Base-by-base conservation (phyloP, 2,888 invertebrate genomes). In the Tricholauxania praeusta region DNA sequence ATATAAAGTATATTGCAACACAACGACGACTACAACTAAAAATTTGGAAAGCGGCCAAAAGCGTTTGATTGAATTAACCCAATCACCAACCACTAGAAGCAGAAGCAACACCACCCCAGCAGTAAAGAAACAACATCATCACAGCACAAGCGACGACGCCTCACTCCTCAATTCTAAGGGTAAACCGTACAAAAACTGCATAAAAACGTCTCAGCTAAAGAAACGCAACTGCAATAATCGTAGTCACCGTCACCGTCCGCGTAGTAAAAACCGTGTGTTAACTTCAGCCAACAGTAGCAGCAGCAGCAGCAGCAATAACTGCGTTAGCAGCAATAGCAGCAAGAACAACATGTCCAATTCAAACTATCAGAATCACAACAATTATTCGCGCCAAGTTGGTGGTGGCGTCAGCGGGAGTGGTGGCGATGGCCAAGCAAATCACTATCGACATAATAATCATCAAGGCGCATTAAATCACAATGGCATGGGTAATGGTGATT, bases 311-410 rank as follows among this genome's bases (percentile, higher is more conserved):
- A 62, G 62, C 60, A 59, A 60, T n/a, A 55, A n/a, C 12, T 51
- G 59, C 49, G 17, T 15, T 48, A 19, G 48, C 3, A 67, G 57
- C 67, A 19, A 55, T 15, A 69, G 17, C 28, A 71, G 52, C 72
- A 69, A 65, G 60, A 65, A 76, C 72, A 76, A 70, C 49, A 82
- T 82, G 80, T 80, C 80, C 64, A 81, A 79, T 63, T 78, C 81
- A 39, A 80, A 80, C 63, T 80, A 81, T 72, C 80, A 81, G 48
- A 80, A 80, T 70, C 80, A 79, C 71, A 80, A 81, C 70, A 79
- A 78, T 57, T 79, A 79, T 55, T 77, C 78, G 2, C 70, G 70
- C 53, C 62, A 62, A 15, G 63, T 62, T 19, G 69, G 59, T 10
- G 49, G 47, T 48, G 28, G 57, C 39, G 17, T 53, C 53, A 53